Evolutionary conservation across 2,888 invertebrate species (phyloP).

Genomic region (Tetranychus truncatus): DNA sequence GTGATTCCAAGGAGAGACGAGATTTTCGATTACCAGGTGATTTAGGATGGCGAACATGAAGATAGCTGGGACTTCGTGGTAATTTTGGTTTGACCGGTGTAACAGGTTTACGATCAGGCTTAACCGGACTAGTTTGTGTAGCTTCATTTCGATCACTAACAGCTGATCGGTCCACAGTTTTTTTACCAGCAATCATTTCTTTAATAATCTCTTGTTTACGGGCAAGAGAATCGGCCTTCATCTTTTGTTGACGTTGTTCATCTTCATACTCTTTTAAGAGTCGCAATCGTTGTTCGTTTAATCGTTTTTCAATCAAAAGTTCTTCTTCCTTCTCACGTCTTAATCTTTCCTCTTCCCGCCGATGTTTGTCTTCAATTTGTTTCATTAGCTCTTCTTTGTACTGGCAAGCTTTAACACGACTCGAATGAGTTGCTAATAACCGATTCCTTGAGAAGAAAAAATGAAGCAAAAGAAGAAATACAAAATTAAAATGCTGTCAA

Average conservation of each 20-base stretch:
- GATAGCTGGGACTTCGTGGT: conserved; percentile 10
- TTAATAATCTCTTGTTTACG: not conserved
- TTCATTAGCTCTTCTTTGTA: conserved; percentile 17
- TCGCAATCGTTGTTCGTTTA: conserved; percentile 12
- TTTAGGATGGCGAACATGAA: not conserved
- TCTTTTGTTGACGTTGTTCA: conserved; percentile 12
- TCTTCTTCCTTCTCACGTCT: conserved; percentile 10
- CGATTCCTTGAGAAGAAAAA: conserved; percentile 8
- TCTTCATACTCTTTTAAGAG: conserved; percentile 18
- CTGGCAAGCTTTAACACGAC: conserved; percentile 13
- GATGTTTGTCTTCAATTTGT: conserved; percentile 21
- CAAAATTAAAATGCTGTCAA: not conserved
- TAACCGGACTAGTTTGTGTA: not conserved
- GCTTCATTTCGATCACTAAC: not conserved
- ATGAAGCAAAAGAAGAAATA: not conserved
- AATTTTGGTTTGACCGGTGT: not conserved
- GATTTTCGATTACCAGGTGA: not conserved
- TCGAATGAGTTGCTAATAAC: conserved; percentile 13
- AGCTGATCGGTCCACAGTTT: not conserved
- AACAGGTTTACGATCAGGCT: not conserved
- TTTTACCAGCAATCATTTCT: not conserved
- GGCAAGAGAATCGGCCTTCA: not conserved
- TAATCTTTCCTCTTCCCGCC: not conserved
- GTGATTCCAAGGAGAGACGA: not conserved
- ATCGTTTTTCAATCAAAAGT: conserved; percentile 15